Conservation (phyloP, 92 coral and sea anemone species). For the Zoanthus gigantus region DNA sequence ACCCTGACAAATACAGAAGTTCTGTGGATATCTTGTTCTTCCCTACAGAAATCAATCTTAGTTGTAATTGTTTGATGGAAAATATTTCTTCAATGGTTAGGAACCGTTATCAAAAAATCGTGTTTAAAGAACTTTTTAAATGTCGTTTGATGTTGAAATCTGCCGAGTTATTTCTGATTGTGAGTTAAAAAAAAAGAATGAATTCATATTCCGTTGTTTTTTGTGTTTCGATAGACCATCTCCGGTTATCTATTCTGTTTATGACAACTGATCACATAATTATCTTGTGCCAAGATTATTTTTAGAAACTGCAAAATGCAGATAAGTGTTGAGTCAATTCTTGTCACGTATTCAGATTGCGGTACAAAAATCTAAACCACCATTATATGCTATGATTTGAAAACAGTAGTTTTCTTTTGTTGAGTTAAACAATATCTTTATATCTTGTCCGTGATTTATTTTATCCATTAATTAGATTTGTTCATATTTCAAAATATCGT, state of each 20-base stretch:
- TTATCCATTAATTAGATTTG: constrained; percentile 21
- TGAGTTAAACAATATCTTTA: background rate
- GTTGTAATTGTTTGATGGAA: too few relatives aligned
- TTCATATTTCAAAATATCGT: constrained; percentile 17
- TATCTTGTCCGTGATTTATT: background rate
- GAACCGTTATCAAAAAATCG: background rate
- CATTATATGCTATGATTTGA: too few relatives aligned
- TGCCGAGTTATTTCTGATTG: background rate
- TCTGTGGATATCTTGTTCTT: too few relatives aligned
- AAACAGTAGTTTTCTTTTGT: background rate
- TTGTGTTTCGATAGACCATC: background rate
- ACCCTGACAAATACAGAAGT: too few relatives aligned
- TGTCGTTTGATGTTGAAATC: background rate
- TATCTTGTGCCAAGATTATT: background rate
- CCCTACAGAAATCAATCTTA: background rate
- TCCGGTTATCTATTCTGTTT: background rate
- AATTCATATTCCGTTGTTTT: background rate
- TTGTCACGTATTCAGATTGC: background rate
- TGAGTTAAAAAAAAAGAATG: background rate
- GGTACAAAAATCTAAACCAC: background rate
- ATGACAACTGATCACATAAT: background rate
- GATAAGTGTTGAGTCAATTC: background rate
- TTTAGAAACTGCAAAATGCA: constrained; percentile 30
- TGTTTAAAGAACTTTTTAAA: constrained; percentile 49
- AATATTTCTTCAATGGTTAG: too few relatives aligned